Percentiles rank a stretch among this genome's conserved stretches.
phyloP scores from a whole-genome alignment of 2,797 vertebrate genomes.

The Oryzias dopingdopingensis region DNA sequence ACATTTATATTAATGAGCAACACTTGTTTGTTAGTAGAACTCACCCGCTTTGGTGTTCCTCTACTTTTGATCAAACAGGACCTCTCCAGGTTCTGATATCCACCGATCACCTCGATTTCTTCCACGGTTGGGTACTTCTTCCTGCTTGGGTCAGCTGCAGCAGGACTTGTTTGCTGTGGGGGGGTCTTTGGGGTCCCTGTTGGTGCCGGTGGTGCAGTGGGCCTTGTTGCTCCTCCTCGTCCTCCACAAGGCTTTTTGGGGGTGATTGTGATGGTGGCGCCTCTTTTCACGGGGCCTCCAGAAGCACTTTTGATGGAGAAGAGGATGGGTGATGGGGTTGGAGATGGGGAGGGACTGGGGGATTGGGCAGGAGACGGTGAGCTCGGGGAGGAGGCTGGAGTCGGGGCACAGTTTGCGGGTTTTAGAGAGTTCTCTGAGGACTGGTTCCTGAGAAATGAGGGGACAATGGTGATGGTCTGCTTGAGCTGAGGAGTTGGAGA shows the following conservation, averaged over 20 bases:
- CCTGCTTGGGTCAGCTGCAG: slow-evolving; percentile 58
- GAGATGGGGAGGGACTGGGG: slow-evolving; percentile 55
- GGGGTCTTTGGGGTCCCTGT: slow-evolving; percentile 31
- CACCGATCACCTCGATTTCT: slow-evolving; percentile 91
- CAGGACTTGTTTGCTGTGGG: slow-evolving; percentile 24
- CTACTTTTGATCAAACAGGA: slow-evolving; percentile 86
- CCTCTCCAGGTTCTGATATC: slow-evolving; percentile 84
- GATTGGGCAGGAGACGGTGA: slow-evolving; percentile 54
- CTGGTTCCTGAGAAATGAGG: slow-evolving; percentile 43
- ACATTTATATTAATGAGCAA: too few species aligned
- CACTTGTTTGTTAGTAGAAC: slow-evolving; percentile 24
- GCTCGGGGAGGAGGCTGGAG: slow-evolving; percentile 55
- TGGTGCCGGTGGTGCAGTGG: slow-evolving; percentile 2
- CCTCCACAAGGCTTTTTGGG: slow-evolving; percentile 67
- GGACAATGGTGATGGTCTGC: slow-evolving; percentile 43
- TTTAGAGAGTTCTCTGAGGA: slow-evolving; percentile 54
- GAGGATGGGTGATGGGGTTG: slow-evolving; percentile 41
- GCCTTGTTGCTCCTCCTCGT: not conserved
- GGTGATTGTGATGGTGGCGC: slow-evolving; percentile 87
- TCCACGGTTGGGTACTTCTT: slow-evolving; percentile 89
- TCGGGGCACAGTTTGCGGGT: slow-evolving; percentile 36
- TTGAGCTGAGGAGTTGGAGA: slow-evolving; percentile 47
- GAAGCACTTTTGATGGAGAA: slow-evolving; percentile 76
- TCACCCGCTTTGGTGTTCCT: slow-evolving; percentile 82
- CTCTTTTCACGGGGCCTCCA: slow-evolving; percentile 77